phyloP scores from a whole-genome alignment of 2,113 vertebrate genomes.

The Sporophila hypoxantha region DNA sequence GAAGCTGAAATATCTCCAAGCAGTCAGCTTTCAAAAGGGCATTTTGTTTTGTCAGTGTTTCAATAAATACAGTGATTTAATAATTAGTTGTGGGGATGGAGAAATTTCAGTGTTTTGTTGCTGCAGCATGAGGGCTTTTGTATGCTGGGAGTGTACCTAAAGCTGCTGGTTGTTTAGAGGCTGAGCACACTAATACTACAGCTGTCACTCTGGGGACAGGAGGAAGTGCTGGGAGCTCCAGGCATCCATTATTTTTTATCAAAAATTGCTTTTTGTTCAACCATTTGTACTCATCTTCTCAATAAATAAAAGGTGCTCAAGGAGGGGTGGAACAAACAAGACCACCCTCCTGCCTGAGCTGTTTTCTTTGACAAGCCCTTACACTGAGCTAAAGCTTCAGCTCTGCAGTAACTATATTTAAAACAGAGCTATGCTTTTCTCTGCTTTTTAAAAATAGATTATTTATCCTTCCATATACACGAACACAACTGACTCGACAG shows the following conservation, averaged over 20 bases:
- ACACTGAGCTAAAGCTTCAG: not conserved
- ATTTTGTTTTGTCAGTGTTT: not conserved
- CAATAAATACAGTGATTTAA: slow-evolving; percentile 15
- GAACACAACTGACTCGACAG: slow-evolving; percentile 20
- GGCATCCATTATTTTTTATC: not conserved
- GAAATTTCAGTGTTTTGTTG: not conserved
- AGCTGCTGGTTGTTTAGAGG: not conserved
- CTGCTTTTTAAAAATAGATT: not conserved
- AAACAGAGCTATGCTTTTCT: not conserved
- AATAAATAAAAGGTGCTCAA: not conserved
- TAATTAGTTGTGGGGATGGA: not conserved
- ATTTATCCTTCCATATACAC: slow-evolving; percentile 39
- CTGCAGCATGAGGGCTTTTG: not conserved
- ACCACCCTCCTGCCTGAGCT: not conserved
- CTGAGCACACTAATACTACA: not conserved
- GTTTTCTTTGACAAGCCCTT: not conserved
- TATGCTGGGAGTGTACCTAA: not conserved
- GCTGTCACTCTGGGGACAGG: not conserved
- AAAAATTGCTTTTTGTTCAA: not conserved
- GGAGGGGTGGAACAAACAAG: not conserved
- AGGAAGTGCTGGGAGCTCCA: not conserved
- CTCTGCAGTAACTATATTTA: not conserved
- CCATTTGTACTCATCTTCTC: not conserved
- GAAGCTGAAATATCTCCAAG: slow-evolving; percentile 4
- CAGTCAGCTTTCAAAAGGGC: not conserved